These are phyloP conservation scores for Amniataba percoides DNA, from an alignment of 2,797 vertebrate species.

Conservation along the genomic window DNA sequence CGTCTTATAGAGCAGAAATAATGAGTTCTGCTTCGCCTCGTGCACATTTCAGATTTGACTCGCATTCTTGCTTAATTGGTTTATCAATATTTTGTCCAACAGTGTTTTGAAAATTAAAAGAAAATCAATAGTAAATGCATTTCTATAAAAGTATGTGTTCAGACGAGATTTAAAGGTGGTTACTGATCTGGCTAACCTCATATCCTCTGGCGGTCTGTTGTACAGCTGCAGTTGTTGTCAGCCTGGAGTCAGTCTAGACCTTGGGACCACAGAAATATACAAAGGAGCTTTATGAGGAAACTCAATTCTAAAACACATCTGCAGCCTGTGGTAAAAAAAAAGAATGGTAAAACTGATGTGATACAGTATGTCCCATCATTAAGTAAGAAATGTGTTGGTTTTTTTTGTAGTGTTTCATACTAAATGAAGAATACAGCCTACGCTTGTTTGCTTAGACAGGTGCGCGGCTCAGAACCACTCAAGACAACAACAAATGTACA, in stretches of 20 bases:
- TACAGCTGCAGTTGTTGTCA: not conserved
- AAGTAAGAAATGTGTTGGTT: not conserved
- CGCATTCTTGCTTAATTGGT: conserved; percentile 5
- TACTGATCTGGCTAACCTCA: not conserved
- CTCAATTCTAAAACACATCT: not conserved
- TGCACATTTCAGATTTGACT: not conserved
- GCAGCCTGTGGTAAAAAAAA: not conserved
- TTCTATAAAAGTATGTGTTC: not conserved
- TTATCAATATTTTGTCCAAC: conserved; percentile 13
- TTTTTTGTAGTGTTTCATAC: not conserved
- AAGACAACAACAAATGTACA: not conserved
- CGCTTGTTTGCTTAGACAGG: not conserved
- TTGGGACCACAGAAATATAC: not conserved
- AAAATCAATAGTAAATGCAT: conserved; percentile 25
- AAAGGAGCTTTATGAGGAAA: not conserved
- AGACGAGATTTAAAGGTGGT: conserved; percentile 12
- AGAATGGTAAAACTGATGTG: not conserved
- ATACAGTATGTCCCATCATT: not conserved
- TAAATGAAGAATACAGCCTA: not conserved
- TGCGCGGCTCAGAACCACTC: not conserved
- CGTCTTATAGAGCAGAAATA: conserved; percentile 4
- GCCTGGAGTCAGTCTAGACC: not conserved
- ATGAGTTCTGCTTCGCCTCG: not conserved
- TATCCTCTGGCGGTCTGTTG: conserved; percentile 12
- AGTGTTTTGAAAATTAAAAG: conserved; percentile 13